A percentile compares a stretch with the other conserved stretches of the same genome.
phyloP scores from a whole-genome alignment of 2,888 invertebrate genomes.

The Gastracanthus pulcherrimus region DNA sequence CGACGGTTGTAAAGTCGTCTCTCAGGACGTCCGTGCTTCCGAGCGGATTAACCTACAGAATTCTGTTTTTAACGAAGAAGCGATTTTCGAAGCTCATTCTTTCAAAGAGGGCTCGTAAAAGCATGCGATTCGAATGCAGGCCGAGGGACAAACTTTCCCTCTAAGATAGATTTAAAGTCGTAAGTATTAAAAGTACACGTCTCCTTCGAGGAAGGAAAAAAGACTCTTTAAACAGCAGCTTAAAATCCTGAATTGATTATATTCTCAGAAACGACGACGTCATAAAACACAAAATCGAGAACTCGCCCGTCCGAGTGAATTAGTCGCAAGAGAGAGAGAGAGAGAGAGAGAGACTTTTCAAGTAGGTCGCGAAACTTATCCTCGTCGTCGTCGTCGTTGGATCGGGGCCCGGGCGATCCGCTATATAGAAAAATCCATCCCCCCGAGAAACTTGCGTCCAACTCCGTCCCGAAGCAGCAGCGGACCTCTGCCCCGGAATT shows the following conservation, averaged over 20 bases:
- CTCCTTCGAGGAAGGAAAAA: not conserved
- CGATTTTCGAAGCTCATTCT: too few species aligned
- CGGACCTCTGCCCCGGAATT: too few species aligned
- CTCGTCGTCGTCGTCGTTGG: not conserved
- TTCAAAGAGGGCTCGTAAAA: too few species aligned
- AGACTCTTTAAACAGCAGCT: not conserved
- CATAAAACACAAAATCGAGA: conserved; percentile 28
- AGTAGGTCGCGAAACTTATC: conserved; percentile 46
- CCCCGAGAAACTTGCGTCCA: not conserved
- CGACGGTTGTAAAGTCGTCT: too few species aligned
- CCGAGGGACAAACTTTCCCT: not conserved
- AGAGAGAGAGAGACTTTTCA: conserved; percentile 11
- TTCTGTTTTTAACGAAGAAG: too few species aligned
- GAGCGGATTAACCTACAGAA: too few species aligned
- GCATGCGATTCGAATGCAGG: too few species aligned
- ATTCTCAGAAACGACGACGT: not conserved
- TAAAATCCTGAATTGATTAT: conserved; percentile 4
- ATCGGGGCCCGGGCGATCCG: not conserved
- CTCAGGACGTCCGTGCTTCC: too few species aligned
- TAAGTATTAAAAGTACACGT: too few species aligned
- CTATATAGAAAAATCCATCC: conserved; percentile 6
- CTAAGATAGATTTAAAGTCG: too few species aligned
- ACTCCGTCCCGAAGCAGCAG: too few species aligned
- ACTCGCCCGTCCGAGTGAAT: conserved; percentile 38
- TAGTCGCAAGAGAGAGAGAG: not conserved